These are phyloP conservation scores for Pecten maximus DNA, from an alignment of 2,888 invertebrate species.

Conservation along the genomic window DNA sequence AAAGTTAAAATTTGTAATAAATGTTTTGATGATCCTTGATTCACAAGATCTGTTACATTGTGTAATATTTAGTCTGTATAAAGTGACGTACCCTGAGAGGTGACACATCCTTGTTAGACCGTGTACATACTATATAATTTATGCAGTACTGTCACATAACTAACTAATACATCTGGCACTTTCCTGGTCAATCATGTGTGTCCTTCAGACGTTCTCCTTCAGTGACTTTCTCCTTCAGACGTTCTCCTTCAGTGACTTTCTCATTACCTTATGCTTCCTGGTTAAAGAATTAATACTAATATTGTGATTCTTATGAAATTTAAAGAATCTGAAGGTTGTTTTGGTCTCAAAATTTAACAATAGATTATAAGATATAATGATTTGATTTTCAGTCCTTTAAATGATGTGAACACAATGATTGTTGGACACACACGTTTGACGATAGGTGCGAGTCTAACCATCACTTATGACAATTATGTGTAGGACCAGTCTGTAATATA, in stretches of 20 bases:
- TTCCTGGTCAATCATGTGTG: not conserved
- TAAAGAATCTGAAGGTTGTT: no score
- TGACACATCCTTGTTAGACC: not conserved
- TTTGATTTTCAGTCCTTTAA: no score
- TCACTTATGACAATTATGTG: not conserved
- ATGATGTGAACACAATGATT: not conserved
- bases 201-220: not conserved
- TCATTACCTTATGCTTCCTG: no score
- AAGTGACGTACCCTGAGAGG: not conserved
- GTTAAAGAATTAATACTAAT: no score
- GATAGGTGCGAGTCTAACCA: not conserved
- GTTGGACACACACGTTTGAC: not conserved
- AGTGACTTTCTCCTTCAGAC: no score
- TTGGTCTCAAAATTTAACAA: no score
- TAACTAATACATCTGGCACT: not conserved
- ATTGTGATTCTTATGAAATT: no score
- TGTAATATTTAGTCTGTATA: no score
- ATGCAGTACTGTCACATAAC: not conserved
- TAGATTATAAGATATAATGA: no score
- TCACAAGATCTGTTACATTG: no score
- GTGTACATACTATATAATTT: constrained; percentile 26
- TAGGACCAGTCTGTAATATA: not conserved
- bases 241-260: no score
- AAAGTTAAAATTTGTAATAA: no score
- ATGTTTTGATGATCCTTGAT: not conserved